A percentile compares a stretch with the other conserved stretches of the same genome.
phyloP scores from a whole-genome alignment of 2,888 invertebrate species.

The Macaria liturata region DNA sequence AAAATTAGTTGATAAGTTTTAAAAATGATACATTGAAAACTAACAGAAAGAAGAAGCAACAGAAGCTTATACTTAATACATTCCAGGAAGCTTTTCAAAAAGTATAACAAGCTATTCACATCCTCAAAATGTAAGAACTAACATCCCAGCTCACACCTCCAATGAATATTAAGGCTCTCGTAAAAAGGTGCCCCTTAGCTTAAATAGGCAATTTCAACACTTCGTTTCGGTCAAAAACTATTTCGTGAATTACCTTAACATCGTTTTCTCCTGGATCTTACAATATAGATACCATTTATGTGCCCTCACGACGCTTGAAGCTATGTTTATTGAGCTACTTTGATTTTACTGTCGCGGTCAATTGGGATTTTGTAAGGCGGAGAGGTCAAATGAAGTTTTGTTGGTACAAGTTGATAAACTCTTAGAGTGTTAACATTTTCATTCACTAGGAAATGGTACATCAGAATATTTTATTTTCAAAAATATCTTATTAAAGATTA shows the following conservation, averaged over 20 bases:
- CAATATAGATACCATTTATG: slow-evolving; percentile 12
- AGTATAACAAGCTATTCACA: no score
- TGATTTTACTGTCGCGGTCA: slow-evolving; percentile 23
- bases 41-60: not conserved
- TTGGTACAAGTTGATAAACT: no score
- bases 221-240: slow-evolving; percentile 14
- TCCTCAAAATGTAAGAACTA: no score
- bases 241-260: slow-evolving; percentile 20
- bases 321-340: slow-evolving; percentile 24
- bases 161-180: slow-evolving; percentile 7
- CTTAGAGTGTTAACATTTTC: no score
- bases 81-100: no score
- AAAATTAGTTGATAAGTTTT: no score
- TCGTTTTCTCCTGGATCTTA: slow-evolving; percentile 13
- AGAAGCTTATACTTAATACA: no score
- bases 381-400: slow-evolving; percentile 3
- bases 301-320: slow-evolving; percentile 9
- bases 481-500: no score
- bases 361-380: slow-evolving; percentile 8
- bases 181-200: slow-evolving; percentile 7
- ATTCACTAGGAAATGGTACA: no score
- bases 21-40: no score
- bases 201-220: slow-evolving; percentile 11
- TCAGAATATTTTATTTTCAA: no score
- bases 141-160: not conserved